Conservation (phyloP, 2,113 vertebrate genomes). For the Hemibagrus wyckioides region DNA sequence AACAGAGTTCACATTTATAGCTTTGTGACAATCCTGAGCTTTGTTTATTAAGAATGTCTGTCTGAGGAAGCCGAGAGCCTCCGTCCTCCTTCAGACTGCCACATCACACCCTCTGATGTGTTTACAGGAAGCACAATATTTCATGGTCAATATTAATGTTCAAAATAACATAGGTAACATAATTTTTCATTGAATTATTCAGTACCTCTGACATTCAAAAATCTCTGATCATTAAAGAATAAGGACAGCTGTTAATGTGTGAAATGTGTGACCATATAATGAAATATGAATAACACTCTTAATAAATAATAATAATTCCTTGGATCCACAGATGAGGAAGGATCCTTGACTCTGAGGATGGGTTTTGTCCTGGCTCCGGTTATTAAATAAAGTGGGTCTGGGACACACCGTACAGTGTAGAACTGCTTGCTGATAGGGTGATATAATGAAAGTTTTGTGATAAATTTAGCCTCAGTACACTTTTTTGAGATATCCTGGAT, state of each 20-base stretch:
- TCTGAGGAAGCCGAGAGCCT: slow-evolving; percentile 56
- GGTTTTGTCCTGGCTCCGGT: neutral
- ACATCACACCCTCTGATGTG: slow-evolving; percentile 9
- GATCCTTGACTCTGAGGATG: neutral
- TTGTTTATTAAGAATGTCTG: slow-evolving; percentile 63
- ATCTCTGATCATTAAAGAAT: neutral
- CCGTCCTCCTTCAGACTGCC: slow-evolving; percentile 40
- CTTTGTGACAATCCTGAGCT: slow-evolving; percentile 70
- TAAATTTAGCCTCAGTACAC: neutral
- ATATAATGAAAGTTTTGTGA: neutral
- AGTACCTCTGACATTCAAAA: neutral
- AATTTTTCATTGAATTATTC: neutral
- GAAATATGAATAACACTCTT: neutral
- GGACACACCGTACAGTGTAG: neutral
- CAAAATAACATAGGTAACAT: neutral
- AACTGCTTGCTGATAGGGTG: neutral
- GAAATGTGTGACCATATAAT: neutral
- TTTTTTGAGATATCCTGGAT: neutral
- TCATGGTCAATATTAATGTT: neutral
- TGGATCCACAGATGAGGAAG: too few species aligned
- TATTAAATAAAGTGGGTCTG: neutral
- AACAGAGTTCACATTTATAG: slow-evolving; percentile 67
- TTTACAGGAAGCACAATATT: neutral
- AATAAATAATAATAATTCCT: too few species aligned
- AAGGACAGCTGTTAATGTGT: neutral